Conservation (phyloP, 2,797 vertebrate species). For the Liasis olivaceus region DNA sequence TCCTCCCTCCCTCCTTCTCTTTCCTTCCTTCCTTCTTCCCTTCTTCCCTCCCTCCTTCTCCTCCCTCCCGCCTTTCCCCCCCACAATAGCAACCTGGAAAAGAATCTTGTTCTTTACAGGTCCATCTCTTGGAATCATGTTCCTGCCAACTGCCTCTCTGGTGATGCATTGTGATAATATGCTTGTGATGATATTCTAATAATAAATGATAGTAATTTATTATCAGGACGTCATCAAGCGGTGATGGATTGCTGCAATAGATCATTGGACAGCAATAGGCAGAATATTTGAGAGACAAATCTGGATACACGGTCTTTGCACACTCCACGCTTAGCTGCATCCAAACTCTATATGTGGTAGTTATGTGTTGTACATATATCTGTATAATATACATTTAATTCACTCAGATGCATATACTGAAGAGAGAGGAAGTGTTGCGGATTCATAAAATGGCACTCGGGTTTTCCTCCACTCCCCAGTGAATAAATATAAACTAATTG, state of each 20-base stretch:
- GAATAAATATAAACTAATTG: not conserved
- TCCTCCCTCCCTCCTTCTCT: too few relatives aligned
- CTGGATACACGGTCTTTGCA: not conserved
- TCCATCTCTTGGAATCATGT: conserved; percentile 36
- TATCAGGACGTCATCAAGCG: conserved; percentile 56
- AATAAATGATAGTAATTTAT: conserved; percentile 68
- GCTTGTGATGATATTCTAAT: conserved; percentile 63
- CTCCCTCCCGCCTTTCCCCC: not conserved
- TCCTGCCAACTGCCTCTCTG: conserved; percentile 59
- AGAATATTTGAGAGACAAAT: conserved; percentile 52
- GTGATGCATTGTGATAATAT: conserved; percentile 69
- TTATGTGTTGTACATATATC: not conserved
- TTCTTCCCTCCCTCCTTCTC: too few relatives aligned
- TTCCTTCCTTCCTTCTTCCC: too few relatives aligned
- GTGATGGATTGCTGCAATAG: conserved; percentile 46
- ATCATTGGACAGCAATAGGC: conserved; percentile 55
- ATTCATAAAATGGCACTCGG: not conserved
- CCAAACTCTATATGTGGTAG: not conserved
- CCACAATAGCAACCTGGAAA: conserved; percentile 36
- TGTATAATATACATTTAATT: conserved; percentile 29
- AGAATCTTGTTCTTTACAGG: conserved; percentile 47
- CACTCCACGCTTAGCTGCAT: not conserved
- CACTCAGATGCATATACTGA: not conserved
- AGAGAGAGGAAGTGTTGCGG: not conserved
- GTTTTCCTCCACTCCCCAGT: not conserved